Base-by-base conservation (phyloP, 2,113 vertebrate species). In the Plecotus auritus region DNA sequence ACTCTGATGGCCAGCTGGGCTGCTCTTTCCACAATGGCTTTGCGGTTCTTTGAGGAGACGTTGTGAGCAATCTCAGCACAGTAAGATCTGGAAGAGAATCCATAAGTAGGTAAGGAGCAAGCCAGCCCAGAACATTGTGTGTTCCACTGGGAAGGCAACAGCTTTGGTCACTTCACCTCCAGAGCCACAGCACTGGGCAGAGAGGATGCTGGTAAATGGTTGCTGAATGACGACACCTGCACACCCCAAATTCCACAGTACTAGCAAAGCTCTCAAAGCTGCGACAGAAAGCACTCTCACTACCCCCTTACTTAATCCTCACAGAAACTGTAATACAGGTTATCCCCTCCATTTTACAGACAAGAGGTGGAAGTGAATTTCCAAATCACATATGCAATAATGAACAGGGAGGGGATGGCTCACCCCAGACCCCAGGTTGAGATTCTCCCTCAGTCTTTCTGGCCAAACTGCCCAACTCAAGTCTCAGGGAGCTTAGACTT, bases 11-110 rank as follows among this genome's bases (percentile, higher is more conserved):
- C 99, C 40, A 99, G 98, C 98, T 99, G 99, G n/a, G 99, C 99
- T 0, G 99, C 99, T 93, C 99, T 98, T 98, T 99, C 99, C 97
- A 99, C 99, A 0, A 99, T 99, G 61, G 99, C 61, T 98, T 99
- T 99, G 96, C 99, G 99, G 98, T 99, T 99, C 98, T 99, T 99
- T 0, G 99, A 99, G 64, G 99, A 99, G 56, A 99, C 99, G 0
- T 99, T 99, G 98, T 99, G 99, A 95, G 99, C 99, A 0, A 99
- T 99, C 97, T 99, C 99, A 9, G 99, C 99, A 16, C 99, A 99
- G 96, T 99, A 99, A 0, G 99, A 99, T 98, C 99, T 99, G 93
- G 9, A 97, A 87, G 59, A 64, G 69, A 59, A 96, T 51, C 32
- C 22, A 37, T 4, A 11, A 6, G 12, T 3, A 6, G 11, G 81